phyloP scores from a whole-genome alignment of 2,113 vertebrate genomes.

The Noturus placidus region DNA sequence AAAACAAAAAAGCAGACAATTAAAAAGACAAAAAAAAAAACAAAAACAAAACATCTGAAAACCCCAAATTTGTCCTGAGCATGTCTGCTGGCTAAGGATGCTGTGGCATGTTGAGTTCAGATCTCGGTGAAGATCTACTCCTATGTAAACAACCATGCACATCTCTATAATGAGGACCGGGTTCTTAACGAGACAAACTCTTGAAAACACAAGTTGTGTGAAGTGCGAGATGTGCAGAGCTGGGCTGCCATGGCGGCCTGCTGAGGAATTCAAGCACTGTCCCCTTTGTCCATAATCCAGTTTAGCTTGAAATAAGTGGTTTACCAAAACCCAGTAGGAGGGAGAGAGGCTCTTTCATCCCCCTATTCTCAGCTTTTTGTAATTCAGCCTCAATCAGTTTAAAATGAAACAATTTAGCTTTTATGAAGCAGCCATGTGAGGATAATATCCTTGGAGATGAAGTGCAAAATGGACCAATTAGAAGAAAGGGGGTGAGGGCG shows the following conservation, averaged over 20 bases:
- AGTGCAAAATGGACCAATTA: constrained; percentile 73
- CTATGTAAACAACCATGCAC: constrained; percentile 57
- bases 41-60: constrained; percentile 12
- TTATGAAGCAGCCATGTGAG: constrained; percentile 73
- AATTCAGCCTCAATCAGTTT: constrained; percentile 69
- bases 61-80: constrained; percentile 28
- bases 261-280: constrained; percentile 68
- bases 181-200: constrained; percentile 59
- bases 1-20: constrained; percentile 2
- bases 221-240: constrained; percentile 55
- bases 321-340: constrained; percentile 71
- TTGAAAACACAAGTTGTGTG: constrained; percentile 62
- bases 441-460: constrained; percentile 70
- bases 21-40: constrained; percentile 10
- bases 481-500: background rate
- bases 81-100: constrained; percentile 10
- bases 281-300: constrained; percentile 73
- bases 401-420: constrained; percentile 72
- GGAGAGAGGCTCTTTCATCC: constrained; percentile 53
- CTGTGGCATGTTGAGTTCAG: constrained; percentile 15
- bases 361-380: constrained; percentile 54
- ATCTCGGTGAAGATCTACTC: constrained; percentile 49
- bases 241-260: constrained; percentile 54
- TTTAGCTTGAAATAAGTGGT: constrained; percentile 80
- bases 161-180: constrained; percentile 51